phyloP scores from a whole-genome alignment of 2,888 invertebrate genomes.

The Ceramica pisi region DNA sequence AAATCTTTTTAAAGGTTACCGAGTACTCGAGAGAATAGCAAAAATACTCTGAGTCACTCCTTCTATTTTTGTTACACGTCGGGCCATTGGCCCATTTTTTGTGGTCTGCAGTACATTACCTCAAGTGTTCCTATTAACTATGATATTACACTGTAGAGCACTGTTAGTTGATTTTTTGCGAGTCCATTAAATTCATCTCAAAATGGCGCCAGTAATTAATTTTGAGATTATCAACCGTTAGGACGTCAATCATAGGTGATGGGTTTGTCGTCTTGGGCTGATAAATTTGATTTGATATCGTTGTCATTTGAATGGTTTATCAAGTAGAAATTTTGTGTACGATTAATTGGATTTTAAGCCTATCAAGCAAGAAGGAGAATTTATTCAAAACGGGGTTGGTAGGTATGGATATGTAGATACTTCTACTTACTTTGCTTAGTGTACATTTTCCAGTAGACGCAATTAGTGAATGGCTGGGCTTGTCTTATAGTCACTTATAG shows the following conservation, averaged over 20 bases:
- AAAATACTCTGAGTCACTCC: slow-evolving; percentile 53
- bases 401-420: neutral
- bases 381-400: too few species aligned
- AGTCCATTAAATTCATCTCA: slow-evolving; percentile 17
- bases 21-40: slow-evolving; percentile 21
- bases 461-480: neutral
- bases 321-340: slow-evolving; percentile 14
- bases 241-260: slow-evolving; percentile 53
- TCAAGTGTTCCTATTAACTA: slow-evolving; percentile 55
- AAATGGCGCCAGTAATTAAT: slow-evolving; percentile 54
- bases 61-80: slow-evolving; percentile 56
- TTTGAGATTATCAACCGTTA: slow-evolving; percentile 53
- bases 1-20: slow-evolving; percentile 30
- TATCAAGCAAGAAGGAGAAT: neutral
- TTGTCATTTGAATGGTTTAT: slow-evolving; percentile 32
- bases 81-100: slow-evolving; percentile 76
- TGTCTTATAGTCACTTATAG: too few species aligned
- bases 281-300: slow-evolving; percentile 34
- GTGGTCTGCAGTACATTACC: slow-evolving; percentile 66
- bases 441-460: neutral
- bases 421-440: neutral
- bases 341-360: slow-evolving; percentile 18
- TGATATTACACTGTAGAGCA: slow-evolving; percentile 46
- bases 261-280: slow-evolving; percentile 27
- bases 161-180: slow-evolving; percentile 47